phyloP scores from a whole-genome alignment of 2,888 invertebrate species.

The Drosophila parthenogenetica region DNA sequence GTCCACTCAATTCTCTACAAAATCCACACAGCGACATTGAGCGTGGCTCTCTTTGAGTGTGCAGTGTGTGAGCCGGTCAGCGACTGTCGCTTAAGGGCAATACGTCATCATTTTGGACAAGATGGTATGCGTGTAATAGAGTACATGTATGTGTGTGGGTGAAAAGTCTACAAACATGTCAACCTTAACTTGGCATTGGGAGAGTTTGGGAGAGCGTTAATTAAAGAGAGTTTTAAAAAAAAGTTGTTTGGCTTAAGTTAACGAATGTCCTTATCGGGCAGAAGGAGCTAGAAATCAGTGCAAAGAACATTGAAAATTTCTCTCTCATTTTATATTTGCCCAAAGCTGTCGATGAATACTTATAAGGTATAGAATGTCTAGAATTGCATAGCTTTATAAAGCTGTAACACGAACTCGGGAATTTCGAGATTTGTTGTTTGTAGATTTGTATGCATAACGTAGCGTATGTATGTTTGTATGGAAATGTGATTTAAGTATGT shows the following conservation, averaged over 20 bases:
- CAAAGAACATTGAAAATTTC: slow-evolving; percentile 6
- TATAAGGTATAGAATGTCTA: background rate
- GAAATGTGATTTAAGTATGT: slow-evolving; percentile 27
- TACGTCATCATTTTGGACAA: slow-evolving; percentile 67
- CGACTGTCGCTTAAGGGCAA: slow-evolving; percentile 36
- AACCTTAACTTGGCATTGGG: slow-evolving; percentile 37
- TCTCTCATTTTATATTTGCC: background rate
- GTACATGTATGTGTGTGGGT: slow-evolving; percentile 1
- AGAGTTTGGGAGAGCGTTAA: slow-evolving; percentile 42
- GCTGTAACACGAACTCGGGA: background rate
- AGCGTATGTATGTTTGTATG: background rate
- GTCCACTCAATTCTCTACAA: slow-evolving; percentile 58
- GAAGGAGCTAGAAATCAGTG: slow-evolving; percentile 5
- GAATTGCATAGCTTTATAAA: background rate
- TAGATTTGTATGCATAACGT: background rate
- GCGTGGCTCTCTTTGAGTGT: slow-evolving; percentile 35
- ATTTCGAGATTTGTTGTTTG: background rate
- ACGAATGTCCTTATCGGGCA: slow-evolving; percentile 53
- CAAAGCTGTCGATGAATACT: background rate
- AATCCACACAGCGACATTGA: slow-evolving; percentile 22
- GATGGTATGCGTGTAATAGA: slow-evolving; percentile 2
- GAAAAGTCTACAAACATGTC: slow-evolving; percentile 31
- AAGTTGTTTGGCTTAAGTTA: slow-evolving; percentile 15
- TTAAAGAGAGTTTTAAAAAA: slow-evolving; percentile 22
- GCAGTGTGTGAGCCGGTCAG: slow-evolving; percentile 39